phyloP scores from a whole-genome alignment of 2,888 invertebrate species.

The Plagodis dolabraria region DNA sequence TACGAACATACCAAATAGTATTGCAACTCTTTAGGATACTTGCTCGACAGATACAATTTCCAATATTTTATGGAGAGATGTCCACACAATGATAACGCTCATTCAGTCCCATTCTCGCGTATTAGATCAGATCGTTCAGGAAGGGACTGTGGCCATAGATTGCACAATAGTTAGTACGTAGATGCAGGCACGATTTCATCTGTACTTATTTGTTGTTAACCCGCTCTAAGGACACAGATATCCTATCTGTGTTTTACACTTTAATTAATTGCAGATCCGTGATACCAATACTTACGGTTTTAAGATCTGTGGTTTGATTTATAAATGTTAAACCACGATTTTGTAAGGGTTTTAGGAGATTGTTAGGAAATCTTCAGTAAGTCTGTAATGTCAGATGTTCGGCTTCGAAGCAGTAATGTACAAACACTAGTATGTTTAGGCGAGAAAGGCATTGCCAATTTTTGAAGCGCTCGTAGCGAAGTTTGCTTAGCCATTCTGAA shows the following conservation, averaged over 20 bases:
- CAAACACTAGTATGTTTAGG: no score
- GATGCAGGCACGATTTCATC: constrained; percentile 53
- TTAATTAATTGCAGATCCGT: constrained; percentile 21
- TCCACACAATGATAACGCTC: constrained; percentile 44
- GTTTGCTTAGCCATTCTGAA: no score
- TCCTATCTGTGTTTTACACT: constrained; percentile 37
- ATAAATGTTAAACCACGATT: neutral
- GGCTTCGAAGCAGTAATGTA: no score
- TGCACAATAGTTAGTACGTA: neutral
- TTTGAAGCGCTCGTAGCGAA: no score
- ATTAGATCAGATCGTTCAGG: constrained; percentile 60
- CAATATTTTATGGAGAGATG: constrained; percentile 1
- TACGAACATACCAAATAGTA: no score
- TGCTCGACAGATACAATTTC: neutral
- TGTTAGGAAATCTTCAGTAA: no score
- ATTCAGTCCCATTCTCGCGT: constrained; percentile 31
- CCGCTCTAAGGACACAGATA: constrained; percentile 39
- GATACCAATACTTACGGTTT: neutral
- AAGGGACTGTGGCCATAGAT: constrained; percentile 41
- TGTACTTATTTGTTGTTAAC: constrained; percentile 51
- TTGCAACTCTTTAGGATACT: neutral
- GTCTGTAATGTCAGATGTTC: no score
- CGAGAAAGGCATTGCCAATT: no score
- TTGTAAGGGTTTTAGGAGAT: no score
- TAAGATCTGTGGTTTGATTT: neutral